A percentile compares a stretch with the other conserved stretches of the same genome.
Evolutionary conservation across 2,113 vertebrate species (phyloP).

Genomic region (Apus apus): DNA sequence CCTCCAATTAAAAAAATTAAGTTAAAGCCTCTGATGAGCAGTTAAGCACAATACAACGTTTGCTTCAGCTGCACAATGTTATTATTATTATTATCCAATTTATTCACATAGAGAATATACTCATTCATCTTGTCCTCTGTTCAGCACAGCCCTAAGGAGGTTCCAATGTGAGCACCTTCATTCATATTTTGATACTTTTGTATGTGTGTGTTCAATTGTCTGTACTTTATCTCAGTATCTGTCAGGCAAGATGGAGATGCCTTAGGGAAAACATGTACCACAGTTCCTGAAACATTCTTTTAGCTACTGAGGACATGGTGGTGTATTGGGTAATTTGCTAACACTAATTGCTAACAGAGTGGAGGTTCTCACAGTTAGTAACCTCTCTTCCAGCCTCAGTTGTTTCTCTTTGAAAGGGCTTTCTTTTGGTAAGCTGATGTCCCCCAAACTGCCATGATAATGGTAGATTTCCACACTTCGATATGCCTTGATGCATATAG

Average conservation of each 20-base stretch:
- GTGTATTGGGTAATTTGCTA: neutral
- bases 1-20: neutral
- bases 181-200: rapidly evolving
- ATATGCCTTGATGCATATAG: rapidly evolving
- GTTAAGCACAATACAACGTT: neutral
- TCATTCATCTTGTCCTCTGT: neutral
- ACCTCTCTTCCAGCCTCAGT: neutral
- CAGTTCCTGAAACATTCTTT: neutral
- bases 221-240: neutral
- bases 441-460: neutral
- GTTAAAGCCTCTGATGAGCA: neutral
- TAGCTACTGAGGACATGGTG: neutral
- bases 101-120: neutral
- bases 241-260: neutral
- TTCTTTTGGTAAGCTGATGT: neutral
- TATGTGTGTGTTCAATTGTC: neutral
- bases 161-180: neutral
- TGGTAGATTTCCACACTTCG: neutral
- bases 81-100: neutral
- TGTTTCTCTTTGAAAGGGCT: neutral
- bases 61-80: neutral
- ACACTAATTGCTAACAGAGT: no score
- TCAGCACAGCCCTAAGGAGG: neutral
- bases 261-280: neutral
- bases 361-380: neutral